Conservation (phyloP, 2,797 vertebrate species). For the Danio choprae region DNA sequence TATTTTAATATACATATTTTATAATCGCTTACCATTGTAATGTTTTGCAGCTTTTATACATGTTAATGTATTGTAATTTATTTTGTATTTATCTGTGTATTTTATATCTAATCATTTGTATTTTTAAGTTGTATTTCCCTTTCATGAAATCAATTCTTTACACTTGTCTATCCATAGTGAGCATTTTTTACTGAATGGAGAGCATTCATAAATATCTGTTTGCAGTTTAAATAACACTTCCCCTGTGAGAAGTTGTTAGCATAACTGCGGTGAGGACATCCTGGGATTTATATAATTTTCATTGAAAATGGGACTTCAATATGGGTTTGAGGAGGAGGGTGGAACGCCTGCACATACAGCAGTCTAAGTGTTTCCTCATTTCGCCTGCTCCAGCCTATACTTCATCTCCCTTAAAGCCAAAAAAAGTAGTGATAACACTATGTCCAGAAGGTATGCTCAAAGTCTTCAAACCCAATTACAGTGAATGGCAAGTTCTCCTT, state of each 20-base stretch:
- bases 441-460: slow-evolving; percentile 70
- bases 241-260: neutral
- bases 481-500: slow-evolving; percentile 73
- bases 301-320: slow-evolving; percentile 42
- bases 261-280: neutral
- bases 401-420: slow-evolving; percentile 41
- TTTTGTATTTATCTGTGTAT: neutral
- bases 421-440: slow-evolving; percentile 63
- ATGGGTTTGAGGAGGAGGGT: slow-evolving; percentile 32
- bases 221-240: slow-evolving; percentile 6
- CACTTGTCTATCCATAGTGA: neutral
- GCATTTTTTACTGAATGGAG: neutral
- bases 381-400: slow-evolving; percentile 37
- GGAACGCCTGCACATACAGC: slow-evolving; percentile 46
- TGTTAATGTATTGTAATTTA: too few species aligned
- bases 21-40: neutral
- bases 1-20: neutral
- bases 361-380: slow-evolving; percentile 48
- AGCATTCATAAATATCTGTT: neutral
- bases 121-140: neutral
- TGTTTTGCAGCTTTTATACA: too few species aligned
- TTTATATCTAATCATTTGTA: neutral
- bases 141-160: neutral
- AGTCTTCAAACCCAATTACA: slow-evolving; percentile 75
- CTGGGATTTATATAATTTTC: slow-evolving; percentile 27